These are phyloP conservation scores for Polydrusus cervinus DNA, from an alignment of 2,888 invertebrate genomes.

Conservation along the genomic window DNA sequence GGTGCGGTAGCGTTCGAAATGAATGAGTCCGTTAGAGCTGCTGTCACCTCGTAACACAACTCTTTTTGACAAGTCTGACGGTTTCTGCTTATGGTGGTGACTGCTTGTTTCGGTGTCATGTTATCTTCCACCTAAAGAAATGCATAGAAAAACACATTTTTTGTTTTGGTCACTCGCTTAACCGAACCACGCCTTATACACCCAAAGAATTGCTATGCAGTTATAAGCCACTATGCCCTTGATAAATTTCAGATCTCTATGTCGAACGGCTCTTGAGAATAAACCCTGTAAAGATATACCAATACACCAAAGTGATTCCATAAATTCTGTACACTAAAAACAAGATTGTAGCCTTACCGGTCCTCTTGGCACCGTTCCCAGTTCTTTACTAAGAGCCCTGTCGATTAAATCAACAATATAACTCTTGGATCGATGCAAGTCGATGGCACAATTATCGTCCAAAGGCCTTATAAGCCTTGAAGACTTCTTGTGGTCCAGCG, in stretches of 20 bases:
- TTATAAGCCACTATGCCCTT: no score
- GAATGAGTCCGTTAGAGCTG: slow-evolving; percentile 62
- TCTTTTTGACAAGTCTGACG: slow-evolving; percentile 63
- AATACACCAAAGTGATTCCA: no score
- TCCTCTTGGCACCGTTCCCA: slow-evolving; percentile 65
- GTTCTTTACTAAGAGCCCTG: slow-evolving; percentile 70
- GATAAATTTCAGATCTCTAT: no score
- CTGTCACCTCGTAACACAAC: slow-evolving; percentile 65
- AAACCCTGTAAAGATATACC: no score
- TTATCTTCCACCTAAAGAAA: slow-evolving; percentile 57
- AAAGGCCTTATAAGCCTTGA: slow-evolving; percentile 35
- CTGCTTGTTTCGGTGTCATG: slow-evolving; percentile 63
- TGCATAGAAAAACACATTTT: no score
- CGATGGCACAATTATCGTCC: slow-evolving; percentile 67
- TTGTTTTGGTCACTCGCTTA: no score
- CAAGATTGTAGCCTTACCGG: slow-evolving; percentile 27
- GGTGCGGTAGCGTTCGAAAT: slow-evolving; percentile 57
- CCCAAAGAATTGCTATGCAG: no score
- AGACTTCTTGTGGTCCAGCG: slow-evolving; percentile 31
- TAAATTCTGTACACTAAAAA: no score
- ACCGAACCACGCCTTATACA: no score
- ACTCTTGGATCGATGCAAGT: slow-evolving; percentile 71
- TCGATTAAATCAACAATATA: slow-evolving; percentile 72
- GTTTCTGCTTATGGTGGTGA: slow-evolving; percentile 64
- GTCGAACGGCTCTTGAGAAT: no score